These are phyloP conservation scores for Zophobas morio DNA, from an alignment of 1,140 invertebrate species.

Conservation along the genomic window DNA sequence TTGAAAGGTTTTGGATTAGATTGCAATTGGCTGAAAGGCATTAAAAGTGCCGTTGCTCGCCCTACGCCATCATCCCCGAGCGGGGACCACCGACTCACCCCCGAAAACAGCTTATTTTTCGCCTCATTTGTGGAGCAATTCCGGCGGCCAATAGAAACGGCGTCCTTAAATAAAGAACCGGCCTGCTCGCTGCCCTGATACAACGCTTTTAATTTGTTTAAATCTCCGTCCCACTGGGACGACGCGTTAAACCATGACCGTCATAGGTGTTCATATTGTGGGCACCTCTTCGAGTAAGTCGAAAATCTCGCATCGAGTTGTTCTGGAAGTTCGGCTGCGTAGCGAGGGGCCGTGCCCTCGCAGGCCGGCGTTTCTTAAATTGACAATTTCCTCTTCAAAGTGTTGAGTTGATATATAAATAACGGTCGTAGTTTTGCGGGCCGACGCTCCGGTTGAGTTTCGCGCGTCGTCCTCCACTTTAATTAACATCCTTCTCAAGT, in stretches of 20 bases:
- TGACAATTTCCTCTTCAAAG: conserved; percentile 42
- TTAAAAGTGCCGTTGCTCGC: conserved; percentile 60
- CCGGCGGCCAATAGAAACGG: conserved; percentile 53
- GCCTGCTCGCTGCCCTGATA: conserved; percentile 38
- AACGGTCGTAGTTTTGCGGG: conserved; percentile 40
- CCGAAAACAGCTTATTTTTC: conserved; percentile 64
- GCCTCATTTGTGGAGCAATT: conserved; percentile 64
- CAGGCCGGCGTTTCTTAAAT: conserved; percentile 18
- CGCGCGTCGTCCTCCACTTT: conserved; percentile 50
- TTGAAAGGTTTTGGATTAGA: conserved; percentile 63
- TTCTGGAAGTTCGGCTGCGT: too few species aligned
- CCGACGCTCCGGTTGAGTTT: conserved; percentile 40
- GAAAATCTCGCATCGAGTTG: too few species aligned
- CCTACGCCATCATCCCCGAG: conserved; percentile 19
- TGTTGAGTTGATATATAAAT: conserved; percentile 48
- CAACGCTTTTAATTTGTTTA: conserved; percentile 53
- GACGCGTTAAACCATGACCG: too few species aligned
- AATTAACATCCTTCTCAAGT: conserved; percentile 59
- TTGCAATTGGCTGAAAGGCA: conserved; percentile 62
- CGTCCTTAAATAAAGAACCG: conserved; percentile 56
- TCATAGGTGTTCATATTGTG: background rate
- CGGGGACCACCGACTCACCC: conserved; percentile 39
- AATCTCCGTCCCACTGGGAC: conserved; percentile 23
- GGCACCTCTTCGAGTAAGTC: background rate
- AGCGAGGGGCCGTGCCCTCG: too few species aligned